These are phyloP conservation scores for Platysternon megacephalum DNA, from an alignment of 2,113 vertebrate species.

Conservation along the genomic window DNA sequence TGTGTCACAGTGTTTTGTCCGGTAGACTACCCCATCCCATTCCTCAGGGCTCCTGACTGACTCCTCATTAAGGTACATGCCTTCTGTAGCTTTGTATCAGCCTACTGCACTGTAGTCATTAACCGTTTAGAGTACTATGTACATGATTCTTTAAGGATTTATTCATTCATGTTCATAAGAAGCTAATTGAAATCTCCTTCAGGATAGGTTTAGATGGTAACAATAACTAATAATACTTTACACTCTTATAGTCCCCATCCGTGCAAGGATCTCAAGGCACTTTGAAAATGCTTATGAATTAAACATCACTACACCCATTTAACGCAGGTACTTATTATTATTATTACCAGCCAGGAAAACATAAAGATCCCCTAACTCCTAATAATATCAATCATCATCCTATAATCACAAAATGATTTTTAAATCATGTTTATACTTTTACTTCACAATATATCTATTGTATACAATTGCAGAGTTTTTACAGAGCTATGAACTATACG, in stretches of 20 bases:
- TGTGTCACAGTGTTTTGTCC: conserved; percentile 44
- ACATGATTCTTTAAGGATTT: neutral
- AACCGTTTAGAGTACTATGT: conserved; percentile 38
- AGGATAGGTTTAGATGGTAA: conserved; percentile 42
- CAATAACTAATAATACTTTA: conserved; percentile 55
- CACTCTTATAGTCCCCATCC: conserved; percentile 9
- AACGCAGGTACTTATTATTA: neutral
- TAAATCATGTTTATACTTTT: conserved; percentile 17
- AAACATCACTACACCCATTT: neutral
- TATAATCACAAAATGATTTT: conserved; percentile 35
- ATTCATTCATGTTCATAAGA: conserved; percentile 9
- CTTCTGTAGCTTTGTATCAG: conserved; percentile 48
- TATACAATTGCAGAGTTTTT: conserved; percentile 37
- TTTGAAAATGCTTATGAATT: conserved; percentile 7
- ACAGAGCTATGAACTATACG: conserved; percentile 65
- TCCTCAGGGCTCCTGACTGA: conserved; percentile 39
- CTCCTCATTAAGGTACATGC: conserved; percentile 60
- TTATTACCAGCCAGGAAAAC: conserved; percentile 24
- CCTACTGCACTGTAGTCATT: conserved; percentile 47
- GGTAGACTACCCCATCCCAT: conserved; percentile 39
- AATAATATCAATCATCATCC: conserved; percentile 19
- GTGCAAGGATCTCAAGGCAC: neutral
- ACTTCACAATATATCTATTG: conserved; percentile 53
- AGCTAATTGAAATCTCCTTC: conserved; percentile 38
- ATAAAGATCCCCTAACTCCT: neutral